phyloP scores from a whole-genome alignment of 2,113 vertebrate genomes.

The Toxotes jaculatrix region DNA sequence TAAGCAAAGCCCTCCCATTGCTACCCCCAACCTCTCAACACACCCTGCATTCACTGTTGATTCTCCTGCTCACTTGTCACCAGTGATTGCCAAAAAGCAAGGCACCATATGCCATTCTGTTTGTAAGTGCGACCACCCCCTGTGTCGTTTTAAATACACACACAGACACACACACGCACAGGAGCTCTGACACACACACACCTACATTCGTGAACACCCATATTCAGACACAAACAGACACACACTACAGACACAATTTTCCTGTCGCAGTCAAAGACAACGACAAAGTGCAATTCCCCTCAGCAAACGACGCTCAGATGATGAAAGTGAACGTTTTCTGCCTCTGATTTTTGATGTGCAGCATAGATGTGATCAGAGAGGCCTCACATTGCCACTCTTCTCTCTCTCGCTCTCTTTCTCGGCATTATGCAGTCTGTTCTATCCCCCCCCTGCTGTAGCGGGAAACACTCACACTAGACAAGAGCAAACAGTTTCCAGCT shows the following conservation, averaged over 20 bases:
- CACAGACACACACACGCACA: conserved; percentile 29
- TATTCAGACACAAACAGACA: conserved; percentile 7
- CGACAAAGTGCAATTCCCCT: conserved; percentile 68
- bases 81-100: conserved; percentile 89
- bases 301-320: conserved; percentile 73
- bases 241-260: conserved; percentile 48
- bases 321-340: conserved; percentile 80
- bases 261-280: conserved; percentile 70
- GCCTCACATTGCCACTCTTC: conserved; percentile 54
- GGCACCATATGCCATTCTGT: conserved; percentile 90
- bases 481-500: conserved; percentile 77
- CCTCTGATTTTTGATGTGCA: conserved; percentile 79
- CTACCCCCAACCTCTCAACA: conserved; percentile 68
- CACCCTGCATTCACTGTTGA: conserved; percentile 72
- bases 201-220: conserved; percentile 23
- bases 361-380: conserved; percentile 76
- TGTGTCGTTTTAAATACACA: conserved; percentile 68
- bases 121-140: conserved; percentile 84
- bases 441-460: conserved; percentile 37
- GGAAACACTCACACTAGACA: conserved; percentile 65
- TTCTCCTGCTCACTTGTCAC: conserved; percentile 88
- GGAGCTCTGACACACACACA: conserved; percentile 27
- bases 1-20: conserved; percentile 83
- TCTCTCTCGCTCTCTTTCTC: conserved; percentile 38
- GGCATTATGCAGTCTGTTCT: conserved; percentile 71